Conservation (phyloP, 2,113 vertebrate species). For the Calypte anna region DNA sequence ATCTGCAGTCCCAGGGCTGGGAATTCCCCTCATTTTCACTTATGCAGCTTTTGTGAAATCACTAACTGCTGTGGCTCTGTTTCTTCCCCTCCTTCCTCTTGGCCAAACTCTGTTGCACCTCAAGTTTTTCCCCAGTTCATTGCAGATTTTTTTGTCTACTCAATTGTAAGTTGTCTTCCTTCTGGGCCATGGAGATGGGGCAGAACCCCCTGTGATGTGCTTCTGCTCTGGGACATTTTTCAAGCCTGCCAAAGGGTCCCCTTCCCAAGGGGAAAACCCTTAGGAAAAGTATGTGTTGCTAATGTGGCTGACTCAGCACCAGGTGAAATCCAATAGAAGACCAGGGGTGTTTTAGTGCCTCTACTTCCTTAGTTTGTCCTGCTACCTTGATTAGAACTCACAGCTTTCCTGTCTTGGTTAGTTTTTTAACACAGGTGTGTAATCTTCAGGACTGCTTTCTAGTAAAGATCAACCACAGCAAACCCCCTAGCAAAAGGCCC, state of each 20-base stretch:
- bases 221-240: neutral
- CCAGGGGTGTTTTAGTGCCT: neutral
- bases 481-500: neutral
- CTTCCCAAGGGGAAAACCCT: too few species aligned
- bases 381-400: neutral
- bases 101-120: neutral
- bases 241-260: neutral
- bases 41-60: neutral
- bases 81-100: neutral
- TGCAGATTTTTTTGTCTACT: neutral
- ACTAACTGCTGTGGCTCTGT: neutral
- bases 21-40: neutral
- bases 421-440: neutral
- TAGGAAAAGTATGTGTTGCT: neutral
- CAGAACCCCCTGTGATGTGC: neutral
- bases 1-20: accelerated
- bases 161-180: neutral
- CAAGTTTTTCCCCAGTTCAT: accelerated
- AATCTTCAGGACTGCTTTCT: neutral
- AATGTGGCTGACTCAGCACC: neutral
- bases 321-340: neutral
- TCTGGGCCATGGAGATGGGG: too few species aligned
- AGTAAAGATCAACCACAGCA: neutral
- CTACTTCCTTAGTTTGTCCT: neutral
- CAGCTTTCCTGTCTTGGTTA: neutral